These are phyloP conservation scores for Metalampra italica DNA, from an alignment of 2,888 invertebrate genomes.

Conservation along the genomic window DNA sequence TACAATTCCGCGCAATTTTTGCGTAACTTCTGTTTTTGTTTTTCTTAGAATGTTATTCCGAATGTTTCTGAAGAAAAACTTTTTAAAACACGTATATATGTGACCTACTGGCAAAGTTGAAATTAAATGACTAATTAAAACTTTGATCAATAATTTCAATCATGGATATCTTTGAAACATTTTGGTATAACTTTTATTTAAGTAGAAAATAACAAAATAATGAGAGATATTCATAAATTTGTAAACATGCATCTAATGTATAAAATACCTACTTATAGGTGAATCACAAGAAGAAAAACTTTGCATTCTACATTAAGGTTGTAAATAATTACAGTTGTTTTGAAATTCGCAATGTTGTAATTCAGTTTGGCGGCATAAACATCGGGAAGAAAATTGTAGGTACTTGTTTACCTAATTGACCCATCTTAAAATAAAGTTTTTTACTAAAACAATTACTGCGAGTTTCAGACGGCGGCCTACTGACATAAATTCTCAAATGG, in stretches of 20 bases:
- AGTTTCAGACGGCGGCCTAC: constrained; percentile 25
- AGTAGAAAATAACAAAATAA: no score
- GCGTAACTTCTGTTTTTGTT: constrained; percentile 17
- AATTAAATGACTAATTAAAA: constrained; percentile 24
- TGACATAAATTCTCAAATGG: constrained; percentile 34
- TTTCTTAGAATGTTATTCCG: constrained; percentile 13
- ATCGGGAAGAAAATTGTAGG: no score
- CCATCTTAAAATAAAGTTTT: no score
- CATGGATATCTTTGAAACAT: constrained; percentile 44
- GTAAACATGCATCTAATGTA: no score
- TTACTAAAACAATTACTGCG: not conserved
- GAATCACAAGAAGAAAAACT: no score
- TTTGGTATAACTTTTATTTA: constrained; percentile 16
- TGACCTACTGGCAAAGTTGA: constrained; percentile 16
- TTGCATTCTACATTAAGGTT: no score
- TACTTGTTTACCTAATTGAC: no score
- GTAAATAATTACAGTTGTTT: no score
- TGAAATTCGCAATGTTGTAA: no score
- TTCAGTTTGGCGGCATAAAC: no score
- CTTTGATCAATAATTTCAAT: constrained; percentile 30
- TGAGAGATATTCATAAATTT: no score
- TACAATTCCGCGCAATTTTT: constrained; percentile 33
- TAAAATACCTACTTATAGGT: no score
- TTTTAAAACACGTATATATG: constrained; percentile 12
- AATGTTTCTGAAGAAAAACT: constrained; percentile 8